phyloP scores from a whole-genome alignment of 2,797 vertebrate species.

The Mus spretus region DNA sequence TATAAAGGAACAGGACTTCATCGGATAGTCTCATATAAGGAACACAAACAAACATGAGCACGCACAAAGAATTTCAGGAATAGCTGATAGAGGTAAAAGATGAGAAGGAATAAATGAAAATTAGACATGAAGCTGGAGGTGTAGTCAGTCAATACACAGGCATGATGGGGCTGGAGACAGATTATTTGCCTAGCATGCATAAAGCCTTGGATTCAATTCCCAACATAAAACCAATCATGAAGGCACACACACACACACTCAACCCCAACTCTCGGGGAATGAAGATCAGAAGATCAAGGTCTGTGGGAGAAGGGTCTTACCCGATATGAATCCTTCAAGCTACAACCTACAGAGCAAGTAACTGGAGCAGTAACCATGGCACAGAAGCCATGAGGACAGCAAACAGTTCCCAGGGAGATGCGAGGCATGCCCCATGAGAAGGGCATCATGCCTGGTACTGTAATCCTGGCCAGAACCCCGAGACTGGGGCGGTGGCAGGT shows the following conservation, averaged over 20 bases:
- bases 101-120: neutral
- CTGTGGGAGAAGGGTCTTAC: neutral
- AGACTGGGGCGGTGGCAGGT: no score
- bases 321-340: neutral
- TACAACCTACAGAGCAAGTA: neutral
- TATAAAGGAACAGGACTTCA: neutral
- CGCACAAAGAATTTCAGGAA: neutral
- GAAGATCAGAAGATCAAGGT: neutral
- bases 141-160: neutral
- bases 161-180: neutral
- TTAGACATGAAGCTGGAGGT: neutral
- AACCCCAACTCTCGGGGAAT: neutral
- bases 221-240: neutral
- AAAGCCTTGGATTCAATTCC: neutral
- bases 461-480: neutral
- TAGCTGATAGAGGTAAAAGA: neutral
- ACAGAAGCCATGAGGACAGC: neutral
- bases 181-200: neutral
- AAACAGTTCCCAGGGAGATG: neutral
- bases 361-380: neutral
- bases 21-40: neutral
- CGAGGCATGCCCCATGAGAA: neutral
- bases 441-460: neutral
- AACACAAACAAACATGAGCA: neutral
- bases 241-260: neutral